Evolutionary conservation across 1,140 invertebrate species (phyloP).

Genomic region (Pinna nobilis): DNA sequence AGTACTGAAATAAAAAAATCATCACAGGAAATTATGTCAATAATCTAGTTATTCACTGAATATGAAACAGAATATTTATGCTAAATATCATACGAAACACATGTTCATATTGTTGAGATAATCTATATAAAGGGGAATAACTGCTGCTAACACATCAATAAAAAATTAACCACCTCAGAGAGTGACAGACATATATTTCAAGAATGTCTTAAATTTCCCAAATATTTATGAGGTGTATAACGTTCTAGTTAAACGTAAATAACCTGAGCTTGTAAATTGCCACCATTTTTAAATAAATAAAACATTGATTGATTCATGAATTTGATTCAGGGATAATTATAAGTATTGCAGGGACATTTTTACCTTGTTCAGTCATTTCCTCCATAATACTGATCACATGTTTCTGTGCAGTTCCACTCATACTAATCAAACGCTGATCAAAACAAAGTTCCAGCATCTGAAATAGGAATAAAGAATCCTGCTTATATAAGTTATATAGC

Average conservation of each 20-base stretch:
- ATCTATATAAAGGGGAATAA: too few species aligned
- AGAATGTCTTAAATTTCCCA: too few species aligned
- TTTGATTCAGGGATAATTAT: not conserved
- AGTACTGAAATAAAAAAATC: constrained; percentile 79
- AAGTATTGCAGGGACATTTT: not conserved
- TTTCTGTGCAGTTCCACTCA: constrained; percentile 95
- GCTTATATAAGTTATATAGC: not conserved
- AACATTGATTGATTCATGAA: too few species aligned
- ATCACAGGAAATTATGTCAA: too few species aligned
- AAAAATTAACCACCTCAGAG: too few species aligned
- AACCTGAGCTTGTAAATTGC: too few species aligned
- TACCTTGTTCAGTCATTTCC: constrained; percentile 93
- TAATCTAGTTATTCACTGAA: not conserved
- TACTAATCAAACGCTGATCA: constrained; percentile 85
- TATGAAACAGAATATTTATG: not conserved
- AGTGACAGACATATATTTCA: too few species aligned
- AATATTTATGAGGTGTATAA: too few species aligned
- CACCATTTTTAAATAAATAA: too few species aligned
- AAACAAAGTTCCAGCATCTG: constrained; percentile 90
- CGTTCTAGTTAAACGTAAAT: too few species aligned
- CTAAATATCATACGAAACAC: not conserved
- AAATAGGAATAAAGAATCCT: constrained; percentile 32
- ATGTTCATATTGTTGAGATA: too few species aligned
- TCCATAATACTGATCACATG: constrained; percentile 94
- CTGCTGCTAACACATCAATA: too few species aligned